Evolutionary conservation across 2,797 vertebrate genomes (phyloP), one percentile per base, ranked within the genome.

Genomic region (Anisognathus igniventris): DNA sequence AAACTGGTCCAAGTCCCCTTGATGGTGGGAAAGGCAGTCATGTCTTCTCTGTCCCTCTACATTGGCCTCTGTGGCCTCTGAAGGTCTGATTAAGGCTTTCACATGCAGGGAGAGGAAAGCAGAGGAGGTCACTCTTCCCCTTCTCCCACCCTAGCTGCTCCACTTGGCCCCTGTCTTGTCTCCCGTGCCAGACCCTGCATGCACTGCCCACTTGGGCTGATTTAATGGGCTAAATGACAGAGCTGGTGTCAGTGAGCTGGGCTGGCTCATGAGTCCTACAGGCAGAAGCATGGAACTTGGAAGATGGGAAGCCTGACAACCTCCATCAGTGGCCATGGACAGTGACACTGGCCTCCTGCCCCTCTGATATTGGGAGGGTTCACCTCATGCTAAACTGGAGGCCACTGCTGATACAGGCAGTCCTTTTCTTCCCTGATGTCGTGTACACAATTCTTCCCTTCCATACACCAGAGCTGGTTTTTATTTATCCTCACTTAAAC

Each of bases 31-130:
- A 28, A 58, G 27, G 37, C 2, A 1, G 33, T 5, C 6, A 12
- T 27, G 23, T 19, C 40, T 31, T 44, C 50, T n/a, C 13, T 54
- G 53, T 56, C n/a, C 53, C n/a, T 23, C 22, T 10, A 9, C 40
- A 10, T 7, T 39, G 68, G 28, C 27, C 12, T 47, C 44, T 17
- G 7, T 5, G 35, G 39, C 50, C 17, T 50, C 37, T 35, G 48
- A 2, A n/a, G 35, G 12, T 11, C 7, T 0, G 0, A 4, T 1
- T 6, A 23, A 14, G 33, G 24, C 22, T 72, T 67, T 35, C 53
- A 40, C 23, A 1, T 5, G 33, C 12, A 8, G 18, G 12, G 14
- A 37, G 14, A 42, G 24, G 45, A 50, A 42, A 51, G 20, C 21
- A 47, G 12, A 56, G 28, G 51, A 47, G 10, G 3, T 39, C 4